phyloP scores from a whole-genome alignment of 53 echinoderm and acorn worm species.

The Echinarachnius parma region DNA sequence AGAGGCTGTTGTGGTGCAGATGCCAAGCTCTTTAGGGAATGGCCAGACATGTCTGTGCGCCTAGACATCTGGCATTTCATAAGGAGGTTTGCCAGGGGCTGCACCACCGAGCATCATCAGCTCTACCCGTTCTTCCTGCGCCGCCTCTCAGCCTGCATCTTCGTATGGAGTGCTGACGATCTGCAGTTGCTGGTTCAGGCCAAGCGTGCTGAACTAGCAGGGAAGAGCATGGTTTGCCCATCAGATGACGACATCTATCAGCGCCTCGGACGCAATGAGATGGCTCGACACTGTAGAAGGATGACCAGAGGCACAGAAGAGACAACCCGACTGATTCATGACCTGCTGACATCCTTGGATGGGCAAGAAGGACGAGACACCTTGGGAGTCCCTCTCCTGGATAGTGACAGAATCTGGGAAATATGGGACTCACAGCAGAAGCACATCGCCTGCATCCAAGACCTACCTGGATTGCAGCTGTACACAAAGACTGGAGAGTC shows the following conservation, averaged over 20 bases:
- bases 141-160: slow-evolving; percentile 49
- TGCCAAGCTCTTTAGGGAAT: slow-evolving; percentile 46
- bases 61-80: slow-evolving; percentile 79
- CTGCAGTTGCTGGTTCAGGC: slow-evolving; percentile 4
- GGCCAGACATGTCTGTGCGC: slow-evolving; percentile 48
- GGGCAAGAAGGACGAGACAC: slow-evolving; percentile 53
- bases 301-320: slow-evolving; percentile 38
- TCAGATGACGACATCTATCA: slow-evolving; percentile 6
- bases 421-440: slow-evolving; percentile 57
- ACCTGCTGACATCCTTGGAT: slow-evolving; percentile 46
- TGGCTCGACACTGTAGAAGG: slow-evolving; percentile 47
- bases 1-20: slow-evolving; percentile 61
- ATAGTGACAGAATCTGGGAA: slow-evolving; percentile 57
- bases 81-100: slow-evolving; percentile 47
- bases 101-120: slow-evolving; percentile 50
- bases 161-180: slow-evolving; percentile 47
- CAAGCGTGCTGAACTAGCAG: not conserved
- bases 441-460: slow-evolving; percentile 63
- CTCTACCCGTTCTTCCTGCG: slow-evolving; percentile 51
- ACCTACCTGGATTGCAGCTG: slow-evolving; percentile 35
- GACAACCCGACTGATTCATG: slow-evolving; percentile 50
- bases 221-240: not conserved
- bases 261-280: slow-evolving; percentile 23
- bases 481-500: slow-evolving; percentile 15
- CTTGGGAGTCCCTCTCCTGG: slow-evolving; percentile 61